Base-by-base conservation (phyloP, 2,113 vertebrate genomes). In the Erythrocercus mccallii region DNA sequence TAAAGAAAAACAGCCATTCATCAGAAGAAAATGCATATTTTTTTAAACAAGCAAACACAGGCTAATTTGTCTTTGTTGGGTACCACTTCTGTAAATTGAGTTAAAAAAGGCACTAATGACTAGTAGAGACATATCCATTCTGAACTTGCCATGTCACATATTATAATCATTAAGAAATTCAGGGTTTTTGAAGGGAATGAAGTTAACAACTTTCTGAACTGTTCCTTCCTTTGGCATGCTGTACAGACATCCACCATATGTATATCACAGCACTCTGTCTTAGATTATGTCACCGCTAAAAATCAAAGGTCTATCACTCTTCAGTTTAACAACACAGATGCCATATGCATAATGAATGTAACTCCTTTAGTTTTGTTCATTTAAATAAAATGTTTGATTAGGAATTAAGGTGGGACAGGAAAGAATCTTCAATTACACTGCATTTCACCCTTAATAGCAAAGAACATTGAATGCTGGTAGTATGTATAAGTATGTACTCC, bases 291-390 rank as follows among this genome's bases (percentile, higher is more conserved):
- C 69, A 74, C 56, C 10, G 44, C n/a, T 86, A 89, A 94, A 97
- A 94, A 88, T 60, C 80, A 95, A 80, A 94, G 92, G 92, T 95
- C 94, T 95, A 31, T 56, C 91, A 91, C 83, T 86, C 69, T 81
- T 79, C 53, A 30, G 89, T 92, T 92, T 79, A 89, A 85, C 76
- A 81, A 47, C 80, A 90, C 82, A 77, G 78, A 91, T 92, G 76
- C 30, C 68, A 73, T 14, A 48, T 30, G 81, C 66, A 76, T 64
- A 89, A 92, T 27, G 70, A 79, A 37, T 72, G 45, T 40, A 76
- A 51, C 10, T 76, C 40, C 40, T 71, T 81, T 76, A 56, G 15
- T 33, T 95, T 84, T 81, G 6, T 19, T 81, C 51, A 56, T 72
- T 90, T 66, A 72, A 72, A 90, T 85, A 60, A 80, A 90, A 80